Conservation (phyloP, 2,888 invertebrate species). For the Fragum sueziense region DNA sequence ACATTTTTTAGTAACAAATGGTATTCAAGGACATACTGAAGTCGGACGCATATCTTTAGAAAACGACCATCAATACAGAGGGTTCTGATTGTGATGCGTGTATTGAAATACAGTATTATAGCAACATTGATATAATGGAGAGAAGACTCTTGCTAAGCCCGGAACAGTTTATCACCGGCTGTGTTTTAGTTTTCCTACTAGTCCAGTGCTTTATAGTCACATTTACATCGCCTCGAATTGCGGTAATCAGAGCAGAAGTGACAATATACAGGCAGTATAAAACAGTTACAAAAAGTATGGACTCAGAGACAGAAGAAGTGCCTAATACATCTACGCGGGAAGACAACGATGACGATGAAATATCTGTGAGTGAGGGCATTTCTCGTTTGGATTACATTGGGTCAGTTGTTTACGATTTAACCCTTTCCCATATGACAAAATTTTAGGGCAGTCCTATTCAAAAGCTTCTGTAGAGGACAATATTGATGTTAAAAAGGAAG, state of each 20-base stretch:
- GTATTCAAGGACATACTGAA: background rate
- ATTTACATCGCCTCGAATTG: background rate
- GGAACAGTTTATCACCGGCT: background rate
- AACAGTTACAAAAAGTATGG: background rate
- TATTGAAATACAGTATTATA: no score
- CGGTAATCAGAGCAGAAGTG: background rate
- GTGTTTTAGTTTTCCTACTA: background rate
- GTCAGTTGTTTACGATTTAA: background rate
- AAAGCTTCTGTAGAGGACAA: no score
- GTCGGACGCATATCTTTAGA: background rate
- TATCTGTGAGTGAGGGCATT: background rate
- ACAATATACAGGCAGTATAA: background rate
- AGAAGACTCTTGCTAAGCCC: background rate
- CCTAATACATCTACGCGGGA: background rate
- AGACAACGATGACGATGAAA: background rate
- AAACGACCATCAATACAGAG: background rate
- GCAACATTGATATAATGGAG: background rate
- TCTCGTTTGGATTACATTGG: background rate
- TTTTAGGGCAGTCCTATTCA: no score
- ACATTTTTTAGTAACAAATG: background rate
- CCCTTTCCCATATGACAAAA: no score
- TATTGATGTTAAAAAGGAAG: no score
- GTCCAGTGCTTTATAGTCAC: background rate
- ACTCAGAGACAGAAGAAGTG: background rate
- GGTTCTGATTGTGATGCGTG: no score